Evolutionary conservation across 2,113 vertebrate species (phyloP).

Genomic region (Aegypius monachus): DNA sequence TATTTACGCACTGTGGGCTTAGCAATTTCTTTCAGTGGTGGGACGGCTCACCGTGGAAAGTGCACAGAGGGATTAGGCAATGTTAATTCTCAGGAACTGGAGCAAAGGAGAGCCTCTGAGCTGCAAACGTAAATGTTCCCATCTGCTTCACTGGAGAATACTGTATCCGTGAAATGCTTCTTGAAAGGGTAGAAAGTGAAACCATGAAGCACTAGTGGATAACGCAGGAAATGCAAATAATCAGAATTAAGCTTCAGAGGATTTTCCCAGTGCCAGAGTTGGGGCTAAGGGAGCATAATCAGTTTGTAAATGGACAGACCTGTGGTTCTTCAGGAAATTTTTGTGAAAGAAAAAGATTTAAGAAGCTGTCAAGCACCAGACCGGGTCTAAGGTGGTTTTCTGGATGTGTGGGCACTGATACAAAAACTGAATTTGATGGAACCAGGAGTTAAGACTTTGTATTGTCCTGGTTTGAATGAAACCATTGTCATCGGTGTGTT

Average conservation of each 20-base stretch:
- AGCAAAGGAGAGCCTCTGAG: neutral
- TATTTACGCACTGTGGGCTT: neutral
- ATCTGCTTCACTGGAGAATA: neutral
- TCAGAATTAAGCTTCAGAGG: neutral
- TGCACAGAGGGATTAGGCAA: neutral
- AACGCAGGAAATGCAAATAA: neutral
- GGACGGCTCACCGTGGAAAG: neutral
- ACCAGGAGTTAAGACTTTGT: neutral
- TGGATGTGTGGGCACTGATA: neutral
- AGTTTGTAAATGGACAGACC: neutral
- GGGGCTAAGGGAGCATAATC: neutral
- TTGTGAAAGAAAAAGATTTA: neutral
- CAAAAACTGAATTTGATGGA: neutral
- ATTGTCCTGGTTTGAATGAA: neutral
- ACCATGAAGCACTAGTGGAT: neutral
- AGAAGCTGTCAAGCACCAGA: neutral
- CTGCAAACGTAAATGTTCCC: neutral
- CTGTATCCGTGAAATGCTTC: neutral
- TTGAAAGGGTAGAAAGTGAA: neutral
- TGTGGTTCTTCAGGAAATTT: neutral
- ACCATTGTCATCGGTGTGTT: rapidly evolving
- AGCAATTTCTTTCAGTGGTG: neutral
- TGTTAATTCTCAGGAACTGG: neutral
- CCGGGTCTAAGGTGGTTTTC: neutral
- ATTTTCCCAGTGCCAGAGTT: neutral